A percentile compares a stretch with the other conserved stretches of the same genome.
phyloP scores from a whole-genome alignment of 1,140 invertebrate genomes.

The Hyposmocoma kahamanoa region DNA sequence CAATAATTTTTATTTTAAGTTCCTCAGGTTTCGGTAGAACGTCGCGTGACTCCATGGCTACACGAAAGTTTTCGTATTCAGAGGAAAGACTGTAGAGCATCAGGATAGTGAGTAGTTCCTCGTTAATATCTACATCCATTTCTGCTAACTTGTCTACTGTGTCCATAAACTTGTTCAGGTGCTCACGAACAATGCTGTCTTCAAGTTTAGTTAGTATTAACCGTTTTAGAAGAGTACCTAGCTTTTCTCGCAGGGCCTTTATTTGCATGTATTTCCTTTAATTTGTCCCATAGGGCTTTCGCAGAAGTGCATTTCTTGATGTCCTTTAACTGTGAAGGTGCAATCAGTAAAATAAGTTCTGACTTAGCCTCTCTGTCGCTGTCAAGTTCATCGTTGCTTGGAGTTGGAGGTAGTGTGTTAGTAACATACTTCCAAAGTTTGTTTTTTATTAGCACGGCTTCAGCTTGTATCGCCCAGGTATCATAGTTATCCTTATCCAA shows the following conservation, averaged over 20 bases:
- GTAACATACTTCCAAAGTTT: not conserved
- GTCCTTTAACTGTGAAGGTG: constrained; percentile 12
- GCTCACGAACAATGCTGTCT: constrained; percentile 19
- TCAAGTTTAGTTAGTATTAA: constrained; percentile 20
- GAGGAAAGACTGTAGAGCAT: constrained; percentile 29
- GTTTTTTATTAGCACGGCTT: not conserved
- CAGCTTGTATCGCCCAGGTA: not conserved
- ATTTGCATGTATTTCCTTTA: constrained; percentile 11
- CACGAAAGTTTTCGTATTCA: constrained; percentile 29
- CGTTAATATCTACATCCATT: constrained; percentile 25
- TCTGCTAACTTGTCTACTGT: constrained; percentile 10
- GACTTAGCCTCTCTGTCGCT: not conserved
- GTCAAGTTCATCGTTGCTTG: not conserved
- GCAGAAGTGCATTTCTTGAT: constrained; percentile 15
- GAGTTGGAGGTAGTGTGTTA: not conserved
- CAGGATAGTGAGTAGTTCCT: constrained; percentile 23
- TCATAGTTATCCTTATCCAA: not conserved
- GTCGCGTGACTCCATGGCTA: constrained; percentile 33
- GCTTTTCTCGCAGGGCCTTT: constrained; percentile 12
- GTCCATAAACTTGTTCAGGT: constrained; percentile 13
- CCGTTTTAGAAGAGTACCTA: constrained; percentile 14
- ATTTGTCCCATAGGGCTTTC: constrained; percentile 11
- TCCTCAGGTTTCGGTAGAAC: constrained; percentile 24
- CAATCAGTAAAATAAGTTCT: constrained; percentile 8
- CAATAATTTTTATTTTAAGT: constrained; percentile 32